Evolutionary conservation across 2,113 vertebrate genomes (phyloP).

Genomic region (Camarhynchus parvulus): DNA sequence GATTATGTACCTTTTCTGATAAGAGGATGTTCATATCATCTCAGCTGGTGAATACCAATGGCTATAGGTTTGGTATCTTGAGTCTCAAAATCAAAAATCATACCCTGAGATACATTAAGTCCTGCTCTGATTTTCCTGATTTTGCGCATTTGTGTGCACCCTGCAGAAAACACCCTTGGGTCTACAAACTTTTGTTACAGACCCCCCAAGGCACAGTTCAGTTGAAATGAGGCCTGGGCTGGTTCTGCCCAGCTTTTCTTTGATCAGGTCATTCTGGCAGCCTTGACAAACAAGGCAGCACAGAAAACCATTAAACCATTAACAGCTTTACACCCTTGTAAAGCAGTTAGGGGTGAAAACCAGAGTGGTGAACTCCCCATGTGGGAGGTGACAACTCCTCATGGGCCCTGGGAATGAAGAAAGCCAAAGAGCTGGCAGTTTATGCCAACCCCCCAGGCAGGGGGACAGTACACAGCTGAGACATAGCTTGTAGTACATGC

Average conservation of each 20-base stretch:
- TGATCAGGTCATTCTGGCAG: neutral
- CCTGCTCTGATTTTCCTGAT: neutral
- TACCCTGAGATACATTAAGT: neutral
- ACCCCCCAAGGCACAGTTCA: neutral
- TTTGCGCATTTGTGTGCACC: rapidly evolving
- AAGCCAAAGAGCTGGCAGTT: neutral
- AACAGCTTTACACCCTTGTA: neutral
- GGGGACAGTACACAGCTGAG: neutral
- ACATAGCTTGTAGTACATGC: neutral
- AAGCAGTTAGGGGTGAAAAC: neutral
- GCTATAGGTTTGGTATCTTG: neutral
- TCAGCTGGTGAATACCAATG: neutral
- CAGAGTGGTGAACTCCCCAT: neutral
- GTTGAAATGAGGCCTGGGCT: neutral
- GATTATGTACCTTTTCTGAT: neutral
- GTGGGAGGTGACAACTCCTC: neutral
- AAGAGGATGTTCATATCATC: neutral
- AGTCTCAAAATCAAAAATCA: neutral
- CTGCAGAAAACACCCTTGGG: neutral
- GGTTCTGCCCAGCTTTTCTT: neutral
- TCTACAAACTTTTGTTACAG: neutral
- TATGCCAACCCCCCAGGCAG: rapidly evolving
- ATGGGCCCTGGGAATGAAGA: neutral
- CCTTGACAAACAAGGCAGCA: neutral
- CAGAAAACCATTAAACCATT: neutral